Evolutionary conservation across 1,140 invertebrate species (phyloP), one percentile per base, ranked within the genome.

Genomic region (Sesamia nonagrioides): DNA sequence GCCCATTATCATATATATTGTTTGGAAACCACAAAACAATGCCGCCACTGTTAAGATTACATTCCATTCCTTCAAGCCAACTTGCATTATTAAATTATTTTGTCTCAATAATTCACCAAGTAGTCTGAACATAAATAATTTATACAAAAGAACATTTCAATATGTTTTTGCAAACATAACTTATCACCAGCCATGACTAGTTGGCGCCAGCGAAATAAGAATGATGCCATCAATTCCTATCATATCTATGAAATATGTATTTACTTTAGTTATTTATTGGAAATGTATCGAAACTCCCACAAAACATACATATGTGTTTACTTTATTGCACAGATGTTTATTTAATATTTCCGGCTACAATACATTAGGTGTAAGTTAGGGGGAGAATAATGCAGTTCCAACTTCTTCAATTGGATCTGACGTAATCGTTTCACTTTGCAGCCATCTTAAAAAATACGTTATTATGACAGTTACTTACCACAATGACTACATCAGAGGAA

Each of bases 221-320:
- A 61, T 75, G 56, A 75, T 75, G 58, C 73, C 73, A 63, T 63
- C 73, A 75, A 21, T 75, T 75, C 42, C 71, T 61, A 75, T 74
- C 72, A 45, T 74, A 74, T 75, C 73, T 48, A 63, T 75, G 33
- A 75, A 61, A 48, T 56, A 63, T 63, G 73, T 68, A 68, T 75
- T 75, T 75, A 63, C 58, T 61, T 75, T 75, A 75, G 40, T 60
- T 75, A 75, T 75, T 61, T 75, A 75, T 63, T 50, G 40, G 42
- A 75, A 61, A 75, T 27, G 21, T 75, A 75, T 63, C 71, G 71
- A 27, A 48, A 56, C 54, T 73, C 52, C 45, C 52, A 71, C 68
- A 71, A 35, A 71, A 50, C 17, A 71, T 54, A 50, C 17, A 54
- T 54, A 33, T n/a, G 27, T 52, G 54, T 71, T 71, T 35, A 71